Evolutionary conservation across 2,113 vertebrate genomes (phyloP).

Genomic region (chimpanzee (Pan troglodytes)): NHGRI_mPanTro3-v2.1_pri NC_072418.2:3048001-3048500

Average conservation of each 20-base stretch:
- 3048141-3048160: neutral
- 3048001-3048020: too few relatives aligned
- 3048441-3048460: accelerated
- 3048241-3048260: constrained; percentile 68
- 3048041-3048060: neutral
- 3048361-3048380: neutral
- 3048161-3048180: accelerated
- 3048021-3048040: neutral
- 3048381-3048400: accelerated
- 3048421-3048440: accelerated
- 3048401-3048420: accelerated
- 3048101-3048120: neutral
- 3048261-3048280: constrained; percentile 34
- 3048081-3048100: neutral
- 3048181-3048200: accelerated
- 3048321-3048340: neutral
- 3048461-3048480: accelerated
- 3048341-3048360: accelerated
- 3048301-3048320: constrained; percentile 19
- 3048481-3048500: neutral
- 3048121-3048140: neutral
- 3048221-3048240: neutral
- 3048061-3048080: neutral
- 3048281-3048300: constrained; percentile 65
- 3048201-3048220: accelerated